Percentiles rank a stretch among this genome's conserved stretches.
These are phyloP conservation scores for Eulithis prunata DNA, from an alignment of 2,888 invertebrate genomes.

Conservation along the genomic window DNA sequence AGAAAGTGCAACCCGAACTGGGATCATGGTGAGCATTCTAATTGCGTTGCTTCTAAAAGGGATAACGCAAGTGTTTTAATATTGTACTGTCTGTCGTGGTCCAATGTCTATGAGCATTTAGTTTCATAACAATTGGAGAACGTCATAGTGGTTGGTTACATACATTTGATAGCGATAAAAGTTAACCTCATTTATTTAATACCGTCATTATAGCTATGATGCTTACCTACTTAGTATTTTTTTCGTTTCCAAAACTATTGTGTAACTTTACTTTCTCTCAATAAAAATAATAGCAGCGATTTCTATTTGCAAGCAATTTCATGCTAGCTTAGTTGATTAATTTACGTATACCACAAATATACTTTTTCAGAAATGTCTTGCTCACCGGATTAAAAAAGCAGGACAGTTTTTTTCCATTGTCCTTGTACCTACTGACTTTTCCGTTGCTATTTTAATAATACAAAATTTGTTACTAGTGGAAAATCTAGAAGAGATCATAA, in stretches of 20 bases:
- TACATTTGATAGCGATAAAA: slow-evolving; percentile 4
- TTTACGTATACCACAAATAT: slow-evolving; percentile 19
- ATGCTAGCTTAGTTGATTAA: slow-evolving; percentile 42
- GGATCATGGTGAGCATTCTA: slow-evolving; percentile 67
- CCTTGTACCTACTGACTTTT: slow-evolving; percentile 10
- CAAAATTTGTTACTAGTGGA: slow-evolving; percentile 1
- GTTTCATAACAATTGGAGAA: neutral
- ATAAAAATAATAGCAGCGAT: slow-evolving; percentile 40
- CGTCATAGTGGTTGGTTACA: slow-evolving; percentile 4
- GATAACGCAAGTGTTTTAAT: slow-evolving; percentile 30
- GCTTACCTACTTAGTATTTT: slow-evolving; percentile 5
- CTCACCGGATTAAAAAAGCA: neutral
- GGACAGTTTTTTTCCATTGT: slow-evolving; percentile 16
- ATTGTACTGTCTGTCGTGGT: slow-evolving; percentile 10
- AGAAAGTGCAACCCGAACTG: slow-evolving; percentile 67
- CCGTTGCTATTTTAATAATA: slow-evolving; percentile 12
- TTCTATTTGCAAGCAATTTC: slow-evolving; percentile 57
- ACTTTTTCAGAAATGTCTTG: neutral
- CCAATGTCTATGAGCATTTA: neutral
- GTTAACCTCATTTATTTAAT: slow-evolving; percentile 13
- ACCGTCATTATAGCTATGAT: slow-evolving; percentile 13
- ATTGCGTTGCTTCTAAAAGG: slow-evolving; percentile 52
- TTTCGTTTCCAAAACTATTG: slow-evolving; percentile 22
- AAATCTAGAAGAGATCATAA: slow-evolving; percentile 7
- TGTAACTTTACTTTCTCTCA: slow-evolving; percentile 47